Evolutionary conservation across 2,113 vertebrate genomes (phyloP), one percentile per base, ranked within the genome.

Genomic region (Corydoras sp.): DNA sequence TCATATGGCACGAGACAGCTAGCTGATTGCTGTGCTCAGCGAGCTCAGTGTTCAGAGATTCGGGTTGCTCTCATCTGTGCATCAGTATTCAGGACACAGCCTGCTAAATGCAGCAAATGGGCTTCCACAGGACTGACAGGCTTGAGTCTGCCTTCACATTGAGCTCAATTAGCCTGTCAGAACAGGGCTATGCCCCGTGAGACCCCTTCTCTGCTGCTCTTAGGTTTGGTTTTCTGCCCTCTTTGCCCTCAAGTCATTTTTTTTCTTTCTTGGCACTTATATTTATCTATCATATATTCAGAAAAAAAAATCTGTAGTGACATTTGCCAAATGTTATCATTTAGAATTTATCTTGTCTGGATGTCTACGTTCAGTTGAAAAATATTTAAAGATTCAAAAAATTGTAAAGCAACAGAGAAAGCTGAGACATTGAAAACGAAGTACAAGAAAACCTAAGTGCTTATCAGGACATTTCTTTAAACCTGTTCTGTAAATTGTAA

Each of bases 111-210:
- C 80, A 83, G 85, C 85, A 87, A 88, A 88, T 85, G 83, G 81
- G 74, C 83, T 81, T 82, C 87, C 77, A 84, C 78, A 67, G 80
- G 81, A 86, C 80, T 85, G 85, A 86, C 83, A 84, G 80, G 82
- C 74, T 80, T 50, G 82, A 72, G 80, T 78, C 84, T 80, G 70
- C 83, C 79, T 71, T 82, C 80, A 82, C 84, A 82, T 78, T 65
- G 75, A 77, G 82, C 84, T 87, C 86, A 90, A 90, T 90, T 89
- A 88, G 86, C 82, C 84, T 85, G 79, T 76, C 82, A 85, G 81
- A 84, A 72, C 76, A 76, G 76, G 59, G 64, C 68, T 14, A 72
- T 51, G 68, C 84, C 87, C 86, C 82, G 32, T 14, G 75, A 61
- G 74, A 6, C 70, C 43, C 59, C 53, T 32, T 30, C 53, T 24